Evolutionary conservation across 2,797 vertebrate genomes (phyloP).

Genomic region (Tenualosa ilisha): DNA sequence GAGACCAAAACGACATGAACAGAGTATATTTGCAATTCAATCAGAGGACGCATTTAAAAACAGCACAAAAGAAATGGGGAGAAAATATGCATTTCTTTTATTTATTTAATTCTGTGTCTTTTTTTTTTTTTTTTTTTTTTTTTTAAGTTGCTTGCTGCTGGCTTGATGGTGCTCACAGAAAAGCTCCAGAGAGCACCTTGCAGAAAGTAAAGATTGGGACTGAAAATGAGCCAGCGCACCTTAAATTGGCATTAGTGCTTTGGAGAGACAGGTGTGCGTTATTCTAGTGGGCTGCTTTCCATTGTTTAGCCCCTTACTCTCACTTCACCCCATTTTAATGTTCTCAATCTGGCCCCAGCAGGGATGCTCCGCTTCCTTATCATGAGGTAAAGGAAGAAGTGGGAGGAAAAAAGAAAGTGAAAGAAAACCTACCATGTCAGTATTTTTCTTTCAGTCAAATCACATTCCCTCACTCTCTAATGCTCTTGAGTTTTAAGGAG

Average conservation of each 20-base stretch:
- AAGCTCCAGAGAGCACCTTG: not conserved
- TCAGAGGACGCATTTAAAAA: constrained; percentile 38
- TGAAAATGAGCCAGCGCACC: not conserved
- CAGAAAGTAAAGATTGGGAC: not conserved
- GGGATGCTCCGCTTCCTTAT: not conserved
- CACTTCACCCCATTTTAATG: not conserved
- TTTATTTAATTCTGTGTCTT: constrained; percentile 5
- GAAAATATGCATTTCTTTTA: constrained; percentile 21
- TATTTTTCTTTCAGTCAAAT: not conserved
- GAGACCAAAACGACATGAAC: constrained; percentile 31
- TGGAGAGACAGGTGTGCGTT: not conserved
- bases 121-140: too few species aligned
- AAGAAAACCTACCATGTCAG: not conserved
- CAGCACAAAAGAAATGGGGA: constrained; percentile 30
- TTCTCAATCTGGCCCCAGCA: not conserved
- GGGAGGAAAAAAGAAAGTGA: not conserved
- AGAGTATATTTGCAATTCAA: constrained; percentile 45
- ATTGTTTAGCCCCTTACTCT: not conserved
- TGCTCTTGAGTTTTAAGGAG: not conserved
- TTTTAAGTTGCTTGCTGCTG: constrained; percentile 30
- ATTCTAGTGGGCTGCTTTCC: not conserved
- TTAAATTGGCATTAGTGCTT: constrained; percentile 11
- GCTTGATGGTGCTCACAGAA: constrained; percentile 20
- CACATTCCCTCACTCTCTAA: not conserved
- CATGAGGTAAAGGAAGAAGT: not conserved